Conservation (phyloP, 2,113 vertebrate species). For the Carollia perspicillata region DNA sequence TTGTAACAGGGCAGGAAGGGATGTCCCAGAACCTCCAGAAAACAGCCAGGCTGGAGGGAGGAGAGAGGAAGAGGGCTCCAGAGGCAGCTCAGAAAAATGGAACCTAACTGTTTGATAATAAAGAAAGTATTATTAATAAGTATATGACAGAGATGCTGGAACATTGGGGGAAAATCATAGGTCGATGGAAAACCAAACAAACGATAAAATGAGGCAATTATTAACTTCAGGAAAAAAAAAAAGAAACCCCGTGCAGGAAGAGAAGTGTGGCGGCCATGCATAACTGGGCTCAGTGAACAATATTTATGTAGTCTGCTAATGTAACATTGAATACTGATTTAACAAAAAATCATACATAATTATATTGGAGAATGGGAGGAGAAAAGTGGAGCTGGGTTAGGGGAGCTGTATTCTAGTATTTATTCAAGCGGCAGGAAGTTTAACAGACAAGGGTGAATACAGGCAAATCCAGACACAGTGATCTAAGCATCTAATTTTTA, state of each 20-base stretch:
- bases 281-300: not conserved
- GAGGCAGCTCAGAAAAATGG: not conserved
- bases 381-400: not conserved
- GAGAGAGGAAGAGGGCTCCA: not conserved
- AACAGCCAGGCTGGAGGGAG: not conserved
- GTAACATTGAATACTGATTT: not conserved
- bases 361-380: not conserved
- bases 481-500: not conserved
- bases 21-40: not conserved
- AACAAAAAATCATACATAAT: not conserved
- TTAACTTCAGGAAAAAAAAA: not conserved
- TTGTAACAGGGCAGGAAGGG: not conserved
- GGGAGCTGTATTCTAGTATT: not conserved
- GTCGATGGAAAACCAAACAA: conserved; percentile 4
- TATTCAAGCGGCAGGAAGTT: not conserved
- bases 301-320: not conserved
- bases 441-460: not conserved
- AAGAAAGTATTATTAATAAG: not conserved
- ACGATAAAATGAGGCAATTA: not conserved
- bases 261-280: not conserved
- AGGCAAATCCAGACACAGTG: not conserved
- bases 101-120: not conserved
- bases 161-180: not conserved
- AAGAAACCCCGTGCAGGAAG: not conserved
- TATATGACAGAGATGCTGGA: not conserved